Evolutionary conservation across 2,888 invertebrate genomes (phyloP), one percentile per base, ranked within the genome.

Genomic region (Petrolisthes manimaculis): DNA sequence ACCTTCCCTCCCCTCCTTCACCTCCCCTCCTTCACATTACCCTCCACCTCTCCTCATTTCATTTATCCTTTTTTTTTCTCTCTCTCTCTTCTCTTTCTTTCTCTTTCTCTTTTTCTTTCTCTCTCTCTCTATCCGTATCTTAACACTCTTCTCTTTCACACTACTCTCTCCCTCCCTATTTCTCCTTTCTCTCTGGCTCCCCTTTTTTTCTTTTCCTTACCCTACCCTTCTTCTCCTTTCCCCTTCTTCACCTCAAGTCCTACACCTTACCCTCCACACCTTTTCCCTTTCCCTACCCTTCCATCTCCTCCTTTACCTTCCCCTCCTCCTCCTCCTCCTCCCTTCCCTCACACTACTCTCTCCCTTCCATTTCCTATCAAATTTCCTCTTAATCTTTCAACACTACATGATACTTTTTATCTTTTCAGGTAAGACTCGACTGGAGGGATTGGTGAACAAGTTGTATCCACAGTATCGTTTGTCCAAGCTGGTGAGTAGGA

Each of bases 1-100:
- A 54, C 80, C 54, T 53, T 54, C 81, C 54, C 55, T 55, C 55
- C 18, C 81, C 54, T 55, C 54, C 81, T 55, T 55, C 54, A 51
- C 14, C 80, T 54, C 3, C 37, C 21, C 3, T n/a, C n/a, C 75
- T 75, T 3, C 18, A 12, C 61, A 61, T 61, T 61, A 1, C 12
- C 61, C 18, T 61, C 61, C 18, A 9, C 18, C 18, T 75, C 12
- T 9, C 18, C 61, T 61, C 61, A 61, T 18, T 18, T 18, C 1
- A 0, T 18, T 12, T 12, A 9, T 18, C 61, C 18, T 9, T 61
- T 61, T 14, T 61, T 61, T 61, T 14, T 14, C 75, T n/a, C 75
- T 61, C 61, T 14, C 61, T 61, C 61, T 9, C 8, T 61, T 61
- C 61, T 61, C 61, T 61, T 14, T 61, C 61, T 9, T 61, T 61